Base-by-base conservation (phyloP, 1,140 invertebrate species). In the Chironomus striatipennis region DNA sequence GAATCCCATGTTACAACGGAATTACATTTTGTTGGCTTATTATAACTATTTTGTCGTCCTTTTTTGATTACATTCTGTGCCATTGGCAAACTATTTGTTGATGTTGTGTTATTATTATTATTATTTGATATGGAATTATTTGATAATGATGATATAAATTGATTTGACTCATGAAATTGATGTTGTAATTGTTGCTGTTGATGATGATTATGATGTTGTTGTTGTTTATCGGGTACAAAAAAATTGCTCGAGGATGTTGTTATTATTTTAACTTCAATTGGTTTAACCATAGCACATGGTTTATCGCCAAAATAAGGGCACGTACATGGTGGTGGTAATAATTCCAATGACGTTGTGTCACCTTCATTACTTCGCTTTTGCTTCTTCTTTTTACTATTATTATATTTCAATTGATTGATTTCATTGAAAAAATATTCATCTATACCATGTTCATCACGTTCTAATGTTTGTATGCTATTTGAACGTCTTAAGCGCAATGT, bases 301-400 rank as follows among this genome's bases (percentile, higher is more conserved):
- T 85, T 84, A 75, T 89, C 86, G 0, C 90, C 90, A 77, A 93
- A 92, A 77, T 92, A 92, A 0, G 91, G 90, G 78, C 91, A 91
- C 0, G 90, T 91, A 79, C 90, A 93, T 0, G 90, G 89, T 2
- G 90, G 89, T 1, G 90, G 89, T 42, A 91, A 34, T 34, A 34
- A 77, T 9, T 87, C 81, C 24, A 89, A 77, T 73, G 85, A 84
- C 9, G 18, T 70, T 10, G 65, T 70, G 10, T 70, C 65, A 18
- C 65, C 18, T 9, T 70, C 65, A 20, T 70, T 70, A 15, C 18
- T 70, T 20, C 20, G 4, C 9, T 18, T 18, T 70, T 70, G n/a
- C 18, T 70, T 17, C 18, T 70, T 57, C 47, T 57, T 57, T 76
- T 8, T 74, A 73, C 15, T 42, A 73, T 15, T 74, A 42, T 3